Percentiles rank a stretch among this genome's conserved stretches.
Evolutionary conservation across 2,113 vertebrate genomes (phyloP).

Genomic region (Chaetorhynchus papuensis): DNA sequence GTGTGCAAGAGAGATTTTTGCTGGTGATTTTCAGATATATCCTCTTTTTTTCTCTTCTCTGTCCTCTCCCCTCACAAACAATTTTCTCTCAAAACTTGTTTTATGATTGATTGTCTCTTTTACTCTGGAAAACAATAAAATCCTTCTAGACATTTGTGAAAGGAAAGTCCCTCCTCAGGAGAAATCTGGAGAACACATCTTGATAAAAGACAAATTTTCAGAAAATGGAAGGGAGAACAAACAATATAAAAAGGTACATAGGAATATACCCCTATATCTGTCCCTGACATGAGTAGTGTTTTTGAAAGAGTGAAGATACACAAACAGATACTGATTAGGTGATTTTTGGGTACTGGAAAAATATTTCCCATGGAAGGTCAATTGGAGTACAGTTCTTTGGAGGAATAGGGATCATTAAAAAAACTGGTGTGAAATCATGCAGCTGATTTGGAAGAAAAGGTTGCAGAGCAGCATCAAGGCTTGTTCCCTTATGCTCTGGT

Average conservation of each 20-base stretch:
- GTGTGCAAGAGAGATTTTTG: not conserved
- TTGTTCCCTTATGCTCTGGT: not conserved
- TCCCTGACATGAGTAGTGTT: not conserved
- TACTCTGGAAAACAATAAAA: not conserved
- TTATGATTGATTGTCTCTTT: not conserved
- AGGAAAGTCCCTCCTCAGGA: not conserved
- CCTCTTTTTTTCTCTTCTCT: not conserved
- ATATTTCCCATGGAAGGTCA: not conserved
- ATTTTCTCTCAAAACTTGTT: not conserved
- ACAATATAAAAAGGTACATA: not conserved
- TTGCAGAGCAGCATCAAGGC: not conserved
- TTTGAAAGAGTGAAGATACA: not conserved
- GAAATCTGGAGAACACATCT: not conserved
- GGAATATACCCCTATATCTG: not conserved
- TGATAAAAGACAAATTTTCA: not conserved
- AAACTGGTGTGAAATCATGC: not conserved
- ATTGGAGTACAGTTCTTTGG: not conserved
- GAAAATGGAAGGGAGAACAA: not conserved
- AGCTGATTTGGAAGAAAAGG: not conserved
- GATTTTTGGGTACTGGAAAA: not conserved
- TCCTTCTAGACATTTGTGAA: not conserved
- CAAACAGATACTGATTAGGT: not conserved
- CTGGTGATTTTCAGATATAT: not conserved
- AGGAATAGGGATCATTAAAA: not conserved
- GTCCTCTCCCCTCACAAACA: not conserved